Percentiles rank a stretch among this genome's conserved stretches.
These are phyloP conservation scores for Parus major DNA, from an alignment of 2,113 vertebrate genomes.

Conservation along the genomic window DNA sequence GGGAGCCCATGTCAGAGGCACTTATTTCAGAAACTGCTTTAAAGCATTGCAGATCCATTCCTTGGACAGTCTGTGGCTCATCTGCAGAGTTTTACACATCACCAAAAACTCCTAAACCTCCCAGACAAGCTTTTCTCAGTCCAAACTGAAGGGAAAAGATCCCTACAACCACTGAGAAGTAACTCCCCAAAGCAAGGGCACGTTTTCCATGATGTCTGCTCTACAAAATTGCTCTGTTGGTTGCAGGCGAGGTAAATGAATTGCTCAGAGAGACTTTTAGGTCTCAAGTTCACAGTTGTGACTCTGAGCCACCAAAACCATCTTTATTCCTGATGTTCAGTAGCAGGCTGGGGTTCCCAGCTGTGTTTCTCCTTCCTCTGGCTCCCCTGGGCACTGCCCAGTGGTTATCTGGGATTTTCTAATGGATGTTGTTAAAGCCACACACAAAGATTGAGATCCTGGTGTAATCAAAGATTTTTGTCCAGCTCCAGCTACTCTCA, in stretches of 20 bases:
- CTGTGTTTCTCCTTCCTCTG: neutral
- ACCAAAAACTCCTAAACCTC: neutral
- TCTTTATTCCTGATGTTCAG: neutral
- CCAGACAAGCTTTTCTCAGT: neutral
- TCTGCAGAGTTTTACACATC: neutral
- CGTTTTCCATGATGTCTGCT: rapidly evolving
- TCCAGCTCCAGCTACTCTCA: neutral
- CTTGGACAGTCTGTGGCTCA: neutral
- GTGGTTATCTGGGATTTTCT: neutral
- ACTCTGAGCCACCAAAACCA: neutral
- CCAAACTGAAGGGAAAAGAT: neutral
- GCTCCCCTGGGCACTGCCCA: neutral
- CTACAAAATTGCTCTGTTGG: neutral
- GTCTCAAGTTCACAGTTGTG: neutral
- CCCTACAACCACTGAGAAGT: neutral
- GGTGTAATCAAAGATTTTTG: neutral
- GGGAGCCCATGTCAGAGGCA: rapidly evolving
- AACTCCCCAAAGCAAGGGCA: neutral
- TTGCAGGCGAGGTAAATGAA: neutral
- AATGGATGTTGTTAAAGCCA: neutral
- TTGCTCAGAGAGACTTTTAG: neutral
- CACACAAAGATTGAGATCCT: neutral
- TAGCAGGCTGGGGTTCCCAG: neutral
- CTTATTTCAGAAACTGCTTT: neutral
- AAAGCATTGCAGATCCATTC: neutral